Evolutionary conservation across 2,113 vertebrate genomes (phyloP).

Genomic region (Ceyx cyanopectus): DNA sequence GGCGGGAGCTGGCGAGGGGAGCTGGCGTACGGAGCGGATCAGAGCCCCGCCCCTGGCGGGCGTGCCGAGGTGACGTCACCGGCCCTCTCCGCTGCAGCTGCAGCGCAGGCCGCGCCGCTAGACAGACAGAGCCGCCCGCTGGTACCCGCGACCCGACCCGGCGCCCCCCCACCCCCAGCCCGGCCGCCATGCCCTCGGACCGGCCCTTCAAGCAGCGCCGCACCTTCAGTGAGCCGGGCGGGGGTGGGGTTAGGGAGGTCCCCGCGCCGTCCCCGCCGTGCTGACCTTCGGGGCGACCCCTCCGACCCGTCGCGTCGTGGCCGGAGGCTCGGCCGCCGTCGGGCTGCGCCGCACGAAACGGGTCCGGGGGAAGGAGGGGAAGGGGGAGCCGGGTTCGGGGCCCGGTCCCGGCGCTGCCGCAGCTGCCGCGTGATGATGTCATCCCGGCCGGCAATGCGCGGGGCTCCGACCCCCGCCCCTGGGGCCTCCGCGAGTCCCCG

Average conservation of each 20-base stretch:
- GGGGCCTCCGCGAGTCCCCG: not conserved
- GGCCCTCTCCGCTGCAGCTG: conserved; percentile 15
- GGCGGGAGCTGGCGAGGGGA: not conserved
- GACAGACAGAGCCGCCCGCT: conserved; percentile 3
- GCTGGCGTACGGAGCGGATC: no score
- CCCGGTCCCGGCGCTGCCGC: not conserved
- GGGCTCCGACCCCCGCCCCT: not conserved
- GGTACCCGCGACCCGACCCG: not conserved
- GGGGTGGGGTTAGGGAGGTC: not conserved
- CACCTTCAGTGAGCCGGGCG: conserved; percentile 85
- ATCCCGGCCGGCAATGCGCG: not conserved
- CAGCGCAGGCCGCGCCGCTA: conserved; percentile 13
- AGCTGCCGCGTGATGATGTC: not conserved
- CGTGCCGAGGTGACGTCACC: conserved; percentile 70
- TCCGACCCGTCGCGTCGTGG: not conserved
- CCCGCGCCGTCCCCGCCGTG: not conserved
- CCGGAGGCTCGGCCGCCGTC: not conserved
- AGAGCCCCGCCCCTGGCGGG: not conserved
- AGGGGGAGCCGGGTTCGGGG: no score
- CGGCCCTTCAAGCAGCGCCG: conserved; percentile 96
- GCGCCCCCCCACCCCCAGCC: not conserved
- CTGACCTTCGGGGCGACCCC: no score
- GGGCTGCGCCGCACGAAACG: not conserved
- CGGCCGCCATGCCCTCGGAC: conserved; percentile 87
- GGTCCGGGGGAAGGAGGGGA: not conserved